Conservation (phyloP, 2,888 invertebrate species). For the Troides aeacus region DNA sequence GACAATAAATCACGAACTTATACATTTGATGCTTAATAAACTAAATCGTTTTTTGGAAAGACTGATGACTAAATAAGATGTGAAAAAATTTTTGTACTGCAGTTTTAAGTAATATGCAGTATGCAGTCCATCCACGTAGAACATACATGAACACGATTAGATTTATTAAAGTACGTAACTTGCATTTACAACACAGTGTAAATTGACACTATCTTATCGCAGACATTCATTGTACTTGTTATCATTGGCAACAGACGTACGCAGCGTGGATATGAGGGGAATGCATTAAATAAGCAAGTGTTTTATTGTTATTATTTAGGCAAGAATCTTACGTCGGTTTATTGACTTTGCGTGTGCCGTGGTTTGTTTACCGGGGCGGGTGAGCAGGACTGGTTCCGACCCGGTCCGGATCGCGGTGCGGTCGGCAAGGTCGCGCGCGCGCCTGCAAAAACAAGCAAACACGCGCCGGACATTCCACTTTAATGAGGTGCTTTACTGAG, state of each 20-base stretch:
- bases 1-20: too few species aligned
- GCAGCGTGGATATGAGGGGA: conserved; percentile 1
- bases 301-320: conserved; percentile 16
- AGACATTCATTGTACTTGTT: conserved; percentile 38
- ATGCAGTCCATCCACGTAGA: neutral
- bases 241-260: conserved; percentile 30
- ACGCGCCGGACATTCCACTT: conserved; percentile 34
- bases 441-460: conserved; percentile 63
- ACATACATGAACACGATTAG: neutral
- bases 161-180: conserved; percentile 6
- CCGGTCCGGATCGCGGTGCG: conserved; percentile 60
- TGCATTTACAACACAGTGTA: conserved; percentile 11
- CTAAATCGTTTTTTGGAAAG: too few species aligned
- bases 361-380: conserved; percentile 60
- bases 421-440: conserved; percentile 73
- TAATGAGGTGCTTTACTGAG: conserved; percentile 35
- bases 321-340: conserved; percentile 38
- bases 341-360: conserved; percentile 53
- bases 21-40: too few species aligned
- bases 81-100: neutral
- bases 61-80: too few species aligned
- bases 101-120: neutral
- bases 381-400: conserved; percentile 60
- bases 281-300: conserved; percentile 20
- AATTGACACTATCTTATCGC: conserved; percentile 33